phyloP scores from a whole-genome alignment of 2,888 invertebrate species.

The Hylaea fasciaria region DNA sequence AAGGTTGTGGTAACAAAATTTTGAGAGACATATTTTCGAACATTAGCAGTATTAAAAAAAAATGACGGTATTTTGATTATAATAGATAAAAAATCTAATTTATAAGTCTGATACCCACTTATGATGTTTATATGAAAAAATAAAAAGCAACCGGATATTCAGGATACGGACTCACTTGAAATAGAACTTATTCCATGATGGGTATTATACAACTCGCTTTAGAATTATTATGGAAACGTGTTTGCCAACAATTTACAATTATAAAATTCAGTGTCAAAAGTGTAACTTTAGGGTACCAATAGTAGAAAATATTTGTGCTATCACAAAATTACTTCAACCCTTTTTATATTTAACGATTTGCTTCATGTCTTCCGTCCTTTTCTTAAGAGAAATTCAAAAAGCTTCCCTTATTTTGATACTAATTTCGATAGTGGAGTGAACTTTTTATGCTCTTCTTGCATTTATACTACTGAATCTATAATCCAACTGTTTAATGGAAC shows the following conservation, averaged over 20 bases:
- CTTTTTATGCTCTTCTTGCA: constrained; percentile 44
- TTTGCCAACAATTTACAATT: constrained; percentile 55
- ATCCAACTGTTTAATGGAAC: constrained; percentile 54
- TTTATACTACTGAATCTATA: constrained; percentile 45
- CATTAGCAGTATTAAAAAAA: constrained; percentile 75
- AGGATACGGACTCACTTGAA: constrained; percentile 44
- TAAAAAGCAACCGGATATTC: constrained; percentile 37
- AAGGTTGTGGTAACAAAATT: constrained; percentile 82
- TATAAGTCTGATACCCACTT: constrained; percentile 74
- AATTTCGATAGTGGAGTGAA: constrained; percentile 31
- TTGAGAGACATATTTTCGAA: constrained; percentile 83
- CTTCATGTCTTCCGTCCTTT: constrained; percentile 83
- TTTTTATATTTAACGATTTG: constrained; percentile 62
- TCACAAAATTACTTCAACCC: constrained; percentile 59
- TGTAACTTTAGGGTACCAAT: constrained; percentile 79
- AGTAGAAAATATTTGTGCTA: constrained; percentile 62
- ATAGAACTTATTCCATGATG: constrained; percentile 60
- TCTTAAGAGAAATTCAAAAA: constrained; percentile 60
- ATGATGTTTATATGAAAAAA: constrained; percentile 52
- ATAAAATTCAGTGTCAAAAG: constrained; percentile 73
- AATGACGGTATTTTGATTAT: constrained; percentile 77
- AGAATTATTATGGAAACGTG: constrained; percentile 51
- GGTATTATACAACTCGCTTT: constrained; percentile 56
- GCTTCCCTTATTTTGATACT: constrained; percentile 49
- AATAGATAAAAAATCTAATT: constrained; percentile 57